phyloP scores from a whole-genome alignment of 2,888 invertebrate genomes.

The Zaprionus bogoriensis region DNA sequence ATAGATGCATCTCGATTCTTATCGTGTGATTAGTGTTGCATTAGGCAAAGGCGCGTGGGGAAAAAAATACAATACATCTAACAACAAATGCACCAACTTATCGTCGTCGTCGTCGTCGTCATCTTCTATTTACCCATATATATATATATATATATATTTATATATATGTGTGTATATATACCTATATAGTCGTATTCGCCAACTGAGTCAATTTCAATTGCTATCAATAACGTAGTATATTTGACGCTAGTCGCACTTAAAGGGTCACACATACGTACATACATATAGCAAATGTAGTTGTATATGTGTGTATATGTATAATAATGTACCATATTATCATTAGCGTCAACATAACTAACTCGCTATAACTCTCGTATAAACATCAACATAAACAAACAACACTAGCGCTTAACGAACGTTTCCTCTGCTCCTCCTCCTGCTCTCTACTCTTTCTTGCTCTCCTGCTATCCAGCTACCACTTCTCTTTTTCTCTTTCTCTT shows the following conservation, averaged over 20 bases:
- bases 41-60: conserved; percentile 57
- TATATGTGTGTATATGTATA: conserved; percentile 33
- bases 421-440: not conserved
- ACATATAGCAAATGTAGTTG: conserved; percentile 10
- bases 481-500: not conserved
- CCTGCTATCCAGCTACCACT: not conserved
- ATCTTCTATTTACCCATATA: conserved; percentile 36
- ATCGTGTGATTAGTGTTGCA: conserved; percentile 49
- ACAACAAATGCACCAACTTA: conserved; percentile 75
- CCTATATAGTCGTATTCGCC: conserved; percentile 22
- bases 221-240: conserved; percentile 35
- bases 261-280: conserved; percentile 9
- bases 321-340: conserved; percentile 47
- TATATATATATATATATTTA: conserved; percentile 15
- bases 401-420: conserved; percentile 68
- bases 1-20: conserved; percentile 26
- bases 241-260: conserved; percentile 48
- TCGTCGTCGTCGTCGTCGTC: conserved; percentile 44
- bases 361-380: conserved; percentile 72
- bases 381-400: conserved; percentile 77
- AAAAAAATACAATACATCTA: conserved; percentile 73
- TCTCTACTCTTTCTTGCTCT: not conserved
- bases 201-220: conserved; percentile 44
- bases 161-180: conserved; percentile 17
- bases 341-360: conserved; percentile 74